Percentiles rank a stretch among this genome's conserved stretches.
Evolutionary conservation across 2,113 vertebrate species (phyloP).

Genomic region (Fregata magnificens): DNA sequence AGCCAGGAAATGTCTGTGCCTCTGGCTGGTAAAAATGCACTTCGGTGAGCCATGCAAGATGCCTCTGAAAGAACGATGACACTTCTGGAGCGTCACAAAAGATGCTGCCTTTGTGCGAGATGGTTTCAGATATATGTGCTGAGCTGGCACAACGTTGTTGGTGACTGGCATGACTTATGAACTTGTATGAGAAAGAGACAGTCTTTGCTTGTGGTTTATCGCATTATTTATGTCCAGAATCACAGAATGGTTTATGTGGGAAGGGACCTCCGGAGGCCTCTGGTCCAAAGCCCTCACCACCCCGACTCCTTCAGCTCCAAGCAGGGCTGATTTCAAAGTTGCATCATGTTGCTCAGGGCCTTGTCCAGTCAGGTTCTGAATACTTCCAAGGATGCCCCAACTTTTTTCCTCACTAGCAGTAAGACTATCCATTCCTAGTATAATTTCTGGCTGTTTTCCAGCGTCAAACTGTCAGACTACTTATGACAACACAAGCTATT

Average conservation of each 20-base stretch:
- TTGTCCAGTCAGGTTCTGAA: neutral
- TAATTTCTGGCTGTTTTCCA: neutral
- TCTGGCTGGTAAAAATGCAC: neutral
- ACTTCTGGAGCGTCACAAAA: neutral
- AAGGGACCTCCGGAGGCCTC: neutral
- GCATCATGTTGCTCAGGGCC: neutral
- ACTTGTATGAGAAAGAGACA: neutral
- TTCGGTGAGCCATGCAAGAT: neutral
- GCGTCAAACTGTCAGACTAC: neutral
- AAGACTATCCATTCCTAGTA: neutral
- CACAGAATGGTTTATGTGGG: neutral
- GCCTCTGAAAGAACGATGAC: neutral
- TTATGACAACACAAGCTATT: slow-evolving; percentile 20
- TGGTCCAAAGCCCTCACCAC: neutral
- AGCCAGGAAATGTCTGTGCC: neutral
- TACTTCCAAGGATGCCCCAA: neutral
- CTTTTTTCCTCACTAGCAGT: neutral
- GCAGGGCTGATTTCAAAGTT: neutral
- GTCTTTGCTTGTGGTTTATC: neutral
- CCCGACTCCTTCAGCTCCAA: neutral
- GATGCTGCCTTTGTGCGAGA: neutral
- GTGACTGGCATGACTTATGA: neutral
- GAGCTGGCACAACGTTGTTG: neutral
- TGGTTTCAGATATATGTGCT: neutral
- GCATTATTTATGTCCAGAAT: neutral